Conservation (phyloP, 2,888 invertebrate genomes). For the Rotaria magnacalcarata region DNA sequence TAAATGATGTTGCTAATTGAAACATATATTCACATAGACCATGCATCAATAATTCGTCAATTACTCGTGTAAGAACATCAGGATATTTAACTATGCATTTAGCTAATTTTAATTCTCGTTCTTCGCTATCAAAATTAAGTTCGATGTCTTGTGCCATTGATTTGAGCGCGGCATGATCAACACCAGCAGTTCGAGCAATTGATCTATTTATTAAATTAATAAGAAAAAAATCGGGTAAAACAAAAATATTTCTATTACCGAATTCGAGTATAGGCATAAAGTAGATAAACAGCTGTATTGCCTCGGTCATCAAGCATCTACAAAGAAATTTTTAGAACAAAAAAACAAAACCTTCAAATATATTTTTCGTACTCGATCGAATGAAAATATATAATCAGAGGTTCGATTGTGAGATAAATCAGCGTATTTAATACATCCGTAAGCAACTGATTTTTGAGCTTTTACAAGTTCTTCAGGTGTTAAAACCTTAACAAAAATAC, state of each 20-base stretch:
- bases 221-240: conserved; percentile 48
- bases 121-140: conserved; percentile 73
- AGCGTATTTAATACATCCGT: conserved; percentile 96
- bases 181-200: conserved; percentile 55
- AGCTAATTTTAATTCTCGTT: conserved; percentile 87
- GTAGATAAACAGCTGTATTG: conserved; percentile 92
- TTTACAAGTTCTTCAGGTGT: conserved; percentile 72
- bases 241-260: neutral
- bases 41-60: conserved; percentile 77
- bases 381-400: conserved; percentile 93
- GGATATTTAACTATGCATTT: conserved; percentile 64
- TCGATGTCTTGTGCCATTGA: conserved; percentile 62
- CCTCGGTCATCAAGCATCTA: conserved; percentile 93
- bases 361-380: conserved; percentile 68
- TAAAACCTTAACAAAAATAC: conserved; percentile 62
- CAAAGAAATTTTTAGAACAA: conserved; percentile 18
- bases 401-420: conserved; percentile 86
- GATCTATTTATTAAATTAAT: conserved; percentile 54
- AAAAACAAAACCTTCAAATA: neutral
- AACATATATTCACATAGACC: conserved; percentile 88
- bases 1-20: conserved; percentile 83
- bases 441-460: conserved; percentile 86
- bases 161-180: conserved; percentile 62
- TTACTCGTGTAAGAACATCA: conserved; percentile 76
- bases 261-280: conserved; percentile 89